Conservation (phyloP, 2,113 vertebrate genomes). For the Cromileptes altivelis region DNA sequence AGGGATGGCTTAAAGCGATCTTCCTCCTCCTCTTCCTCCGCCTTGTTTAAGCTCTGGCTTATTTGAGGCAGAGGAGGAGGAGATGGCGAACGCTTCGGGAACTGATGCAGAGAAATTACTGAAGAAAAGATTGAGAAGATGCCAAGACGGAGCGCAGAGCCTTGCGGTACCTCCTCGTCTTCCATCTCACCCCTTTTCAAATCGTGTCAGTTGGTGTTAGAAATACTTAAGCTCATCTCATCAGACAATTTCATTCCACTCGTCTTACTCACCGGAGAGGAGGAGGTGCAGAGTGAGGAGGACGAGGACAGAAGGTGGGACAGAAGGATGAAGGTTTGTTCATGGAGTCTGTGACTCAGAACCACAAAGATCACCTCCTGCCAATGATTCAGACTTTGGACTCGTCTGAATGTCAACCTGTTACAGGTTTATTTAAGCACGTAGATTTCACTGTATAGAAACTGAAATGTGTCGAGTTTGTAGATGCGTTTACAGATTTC, state of each 20-base stretch:
- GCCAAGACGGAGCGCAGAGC: neutral
- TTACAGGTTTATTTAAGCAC: constrained; percentile 34
- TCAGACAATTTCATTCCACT: neutral
- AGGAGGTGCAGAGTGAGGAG: constrained; percentile 36
- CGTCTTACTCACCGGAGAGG: constrained; percentile 16
- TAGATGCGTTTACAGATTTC: neutral
- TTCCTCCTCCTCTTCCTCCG: constrained; percentile 12
- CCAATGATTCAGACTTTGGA: constrained; percentile 30
- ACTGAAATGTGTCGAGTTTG: neutral
- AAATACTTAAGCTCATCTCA: neutral
- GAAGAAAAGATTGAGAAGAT: neutral
- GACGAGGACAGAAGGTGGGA: constrained; percentile 26
- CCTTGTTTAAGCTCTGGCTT: neutral
- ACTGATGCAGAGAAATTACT: neutral
- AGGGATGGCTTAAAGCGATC: constrained; percentile 11
- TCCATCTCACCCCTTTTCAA: neutral
- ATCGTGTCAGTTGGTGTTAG: neutral
- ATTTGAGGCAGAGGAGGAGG: constrained; percentile 20
- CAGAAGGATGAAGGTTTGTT: constrained; percentile 13
- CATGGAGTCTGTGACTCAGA: constrained; percentile 12
- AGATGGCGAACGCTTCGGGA: neutral
- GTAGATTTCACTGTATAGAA: constrained; percentile 8
- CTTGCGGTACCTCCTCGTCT: neutral
- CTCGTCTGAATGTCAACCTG: constrained; percentile 2
- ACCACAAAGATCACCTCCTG: constrained; percentile 13